phyloP scores from a whole-genome alignment of 2,888 invertebrate species.

The Apoda limacodes region DNA sequence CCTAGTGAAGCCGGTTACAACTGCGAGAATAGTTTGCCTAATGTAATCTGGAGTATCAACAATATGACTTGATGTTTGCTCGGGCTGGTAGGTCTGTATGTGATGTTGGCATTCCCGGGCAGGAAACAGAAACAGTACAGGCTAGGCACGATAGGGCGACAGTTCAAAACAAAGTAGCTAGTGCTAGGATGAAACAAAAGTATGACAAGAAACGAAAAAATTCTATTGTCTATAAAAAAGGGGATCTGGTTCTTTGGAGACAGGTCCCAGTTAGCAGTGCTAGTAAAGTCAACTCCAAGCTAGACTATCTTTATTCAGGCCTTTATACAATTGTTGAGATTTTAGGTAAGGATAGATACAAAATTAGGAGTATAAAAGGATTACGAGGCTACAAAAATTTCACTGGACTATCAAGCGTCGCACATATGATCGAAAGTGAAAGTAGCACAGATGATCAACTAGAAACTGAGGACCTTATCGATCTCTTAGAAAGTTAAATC shows the following conservation, averaged over 20 bases:
- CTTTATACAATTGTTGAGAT: constrained; percentile 21
- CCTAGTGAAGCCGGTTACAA: constrained; percentile 19
- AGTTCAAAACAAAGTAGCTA: too few relatives aligned
- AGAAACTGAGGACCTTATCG: constrained; percentile 20
- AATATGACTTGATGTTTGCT: constrained; percentile 21
- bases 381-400: constrained; percentile 21
- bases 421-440: too few relatives aligned
- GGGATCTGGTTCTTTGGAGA: constrained; percentile 19
- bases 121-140: constrained; percentile 4
- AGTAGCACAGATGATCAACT: constrained; percentile 22
- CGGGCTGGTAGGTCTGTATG: constrained; percentile 12
- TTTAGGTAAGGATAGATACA: constrained; percentile 23
- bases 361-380: constrained; percentile 22
- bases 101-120: constrained; percentile 2
- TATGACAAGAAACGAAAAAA: constrained; percentile 18
- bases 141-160: background rate
- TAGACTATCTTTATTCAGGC: constrained; percentile 21
- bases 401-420: constrained; percentile 15
- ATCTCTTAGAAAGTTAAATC: constrained; percentile 19
- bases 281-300: constrained; percentile 16
- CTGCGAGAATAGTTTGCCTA: constrained; percentile 19
- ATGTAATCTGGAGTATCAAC: constrained; percentile 23
- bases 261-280: constrained; percentile 16
- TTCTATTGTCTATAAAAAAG: constrained; percentile 15
- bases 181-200: constrained; percentile 14